A percentile compares a stretch with the other conserved stretches of the same genome.
Conservation (phyloP, 2,888 invertebrate genomes). For the Diaperis boleti region DNA sequence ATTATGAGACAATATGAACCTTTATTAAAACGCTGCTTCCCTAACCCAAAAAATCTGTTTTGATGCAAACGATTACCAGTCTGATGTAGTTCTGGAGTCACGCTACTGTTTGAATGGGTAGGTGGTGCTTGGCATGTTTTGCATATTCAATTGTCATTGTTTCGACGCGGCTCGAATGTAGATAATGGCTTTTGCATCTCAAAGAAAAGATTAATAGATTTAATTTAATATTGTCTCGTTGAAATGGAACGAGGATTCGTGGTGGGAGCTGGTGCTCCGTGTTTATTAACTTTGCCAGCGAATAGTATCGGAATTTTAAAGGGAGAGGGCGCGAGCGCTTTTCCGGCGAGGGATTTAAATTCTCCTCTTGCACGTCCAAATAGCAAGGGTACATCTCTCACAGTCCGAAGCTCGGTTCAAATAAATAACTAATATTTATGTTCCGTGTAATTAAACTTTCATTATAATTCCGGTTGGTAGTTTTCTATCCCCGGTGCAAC, state of each 20-base stretch:
- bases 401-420: conserved; percentile 6
- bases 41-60: not conserved
- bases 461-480: conserved; percentile 37
- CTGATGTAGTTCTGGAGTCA: not conserved
- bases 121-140: conserved; percentile 39
- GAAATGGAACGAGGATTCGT: conserved; percentile 20
- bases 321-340: conserved; percentile 17
- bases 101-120: conserved; percentile 18
- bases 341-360: conserved; percentile 32
- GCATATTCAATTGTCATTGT: conserved; percentile 46
- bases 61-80: not conserved
- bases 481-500: conserved; percentile 27
- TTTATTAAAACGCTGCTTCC: too few species aligned
- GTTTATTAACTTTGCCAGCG: conserved; percentile 42
- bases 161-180: conserved; percentile 38
- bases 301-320: conserved; percentile 40
- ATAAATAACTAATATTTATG: conserved; percentile 45
- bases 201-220: conserved; percentile 49
- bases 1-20: too few species aligned
- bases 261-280: conserved; percentile 22
- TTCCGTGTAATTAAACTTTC: conserved; percentile 43
- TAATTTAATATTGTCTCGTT: conserved; percentile 46
- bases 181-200: conserved; percentile 45
- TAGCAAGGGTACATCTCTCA: conserved; percentile 19
- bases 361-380: conserved; percentile 28